phyloP scores from a whole-genome alignment of 2,888 invertebrate species.

The Thyatira batis region DNA sequence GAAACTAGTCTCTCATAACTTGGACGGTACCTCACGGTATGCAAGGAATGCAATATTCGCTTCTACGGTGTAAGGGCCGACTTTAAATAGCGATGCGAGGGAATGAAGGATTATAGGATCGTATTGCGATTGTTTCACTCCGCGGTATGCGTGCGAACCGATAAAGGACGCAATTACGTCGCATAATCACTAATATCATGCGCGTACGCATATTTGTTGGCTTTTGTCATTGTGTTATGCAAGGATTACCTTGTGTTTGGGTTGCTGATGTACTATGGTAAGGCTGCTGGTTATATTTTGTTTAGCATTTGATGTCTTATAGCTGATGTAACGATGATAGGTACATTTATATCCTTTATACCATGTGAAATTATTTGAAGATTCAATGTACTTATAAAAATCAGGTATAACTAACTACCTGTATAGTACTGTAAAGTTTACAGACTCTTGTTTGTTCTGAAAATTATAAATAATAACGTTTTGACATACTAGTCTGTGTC shows the following conservation, averaged over 20 bases:
- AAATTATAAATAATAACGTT: too few relatives aligned
- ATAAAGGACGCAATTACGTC: conserved; percentile 3
- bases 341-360: too few relatives aligned
- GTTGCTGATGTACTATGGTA: too few relatives aligned
- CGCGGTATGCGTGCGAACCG: conserved; percentile 15
- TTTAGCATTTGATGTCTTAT: too few relatives aligned
- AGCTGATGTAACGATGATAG: too few relatives aligned
- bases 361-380: too few relatives aligned
- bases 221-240: neutral
- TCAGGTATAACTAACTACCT: too few relatives aligned
- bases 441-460: too few relatives aligned
- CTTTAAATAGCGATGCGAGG: conserved; percentile 70
- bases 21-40: conserved; percentile 48
- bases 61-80: conserved; percentile 72
- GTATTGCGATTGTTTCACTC: conserved; percentile 51
- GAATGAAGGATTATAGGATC: conserved; percentile 67
- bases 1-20: conserved; percentile 23
- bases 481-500: too few relatives aligned
- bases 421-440: too few relatives aligned
- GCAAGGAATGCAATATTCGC: conserved; percentile 75
- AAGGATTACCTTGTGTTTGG: neutral
- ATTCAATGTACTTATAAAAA: too few relatives aligned
- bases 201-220: conserved; percentile 8
- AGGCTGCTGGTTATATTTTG: too few relatives aligned
- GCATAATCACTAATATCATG: conserved; percentile 13